A percentile compares a stretch with the other conserved stretches of the same genome.
phyloP scores from a whole-genome alignment of 2,113 vertebrate species.

The Myocastor coypus region DNA sequence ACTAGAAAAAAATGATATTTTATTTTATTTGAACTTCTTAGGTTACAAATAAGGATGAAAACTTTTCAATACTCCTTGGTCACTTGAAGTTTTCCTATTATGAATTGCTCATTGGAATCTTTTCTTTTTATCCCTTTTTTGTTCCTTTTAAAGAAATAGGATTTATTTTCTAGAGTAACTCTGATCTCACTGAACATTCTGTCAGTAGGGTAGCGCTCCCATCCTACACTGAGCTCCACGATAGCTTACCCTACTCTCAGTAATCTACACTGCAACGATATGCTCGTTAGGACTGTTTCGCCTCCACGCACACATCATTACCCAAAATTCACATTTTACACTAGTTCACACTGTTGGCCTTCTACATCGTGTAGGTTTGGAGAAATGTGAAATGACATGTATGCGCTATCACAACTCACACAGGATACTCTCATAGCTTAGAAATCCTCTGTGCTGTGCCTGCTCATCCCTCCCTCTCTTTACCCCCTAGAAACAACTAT shows the following conservation, averaged over 20 bases:
- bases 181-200: neutral
- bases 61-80: neutral
- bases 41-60: neutral
- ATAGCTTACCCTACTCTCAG: neutral
- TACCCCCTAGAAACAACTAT: neutral
- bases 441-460: neutral
- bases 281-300: too few relatives aligned
- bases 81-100: neutral
- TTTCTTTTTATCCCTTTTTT: neutral
- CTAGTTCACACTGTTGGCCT: neutral
- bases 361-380: neutral
- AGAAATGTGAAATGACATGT: neutral
- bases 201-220: neutral
- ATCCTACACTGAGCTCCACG: too few relatives aligned
- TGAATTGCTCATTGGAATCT: neutral
- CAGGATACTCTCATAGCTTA: neutral
- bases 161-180: neutral
- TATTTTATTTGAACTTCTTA: slow-evolving; percentile 14
- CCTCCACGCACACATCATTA: neutral
- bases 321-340: neutral
- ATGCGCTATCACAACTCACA: neutral
- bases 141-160: neutral
- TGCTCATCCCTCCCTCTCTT: neutral
- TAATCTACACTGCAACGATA: neutral
- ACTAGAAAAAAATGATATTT: neutral